A percentile compares a stretch with the other conserved stretches of the same genome.
phyloP scores from a whole-genome alignment of 1,140 invertebrate genomes.

The Drosophila nigrodunni region DNA sequence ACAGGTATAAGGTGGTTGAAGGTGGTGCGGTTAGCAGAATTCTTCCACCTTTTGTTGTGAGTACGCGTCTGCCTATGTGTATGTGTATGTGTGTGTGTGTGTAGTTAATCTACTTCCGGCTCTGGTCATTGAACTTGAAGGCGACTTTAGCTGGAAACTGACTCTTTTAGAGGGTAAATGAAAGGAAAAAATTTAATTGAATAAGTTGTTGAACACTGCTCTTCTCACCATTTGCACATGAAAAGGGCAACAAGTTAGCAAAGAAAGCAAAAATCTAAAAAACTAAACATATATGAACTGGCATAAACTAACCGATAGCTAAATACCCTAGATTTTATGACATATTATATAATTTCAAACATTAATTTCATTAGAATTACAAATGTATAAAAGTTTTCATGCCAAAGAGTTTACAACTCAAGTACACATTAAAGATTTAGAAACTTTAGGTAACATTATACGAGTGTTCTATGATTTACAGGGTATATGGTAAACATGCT shows the following conservation, averaged over 20 bases:
- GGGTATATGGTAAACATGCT: constrained; percentile 3
- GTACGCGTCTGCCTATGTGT: constrained; percentile 2
- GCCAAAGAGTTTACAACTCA: no score
- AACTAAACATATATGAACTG: neutral
- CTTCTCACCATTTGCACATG: neutral
- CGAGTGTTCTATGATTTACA: neutral
- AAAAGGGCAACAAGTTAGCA: constrained; percentile 9
- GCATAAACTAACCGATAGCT: neutral
- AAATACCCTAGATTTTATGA: neutral
- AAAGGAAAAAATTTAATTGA: constrained; percentile 50
- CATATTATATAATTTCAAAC: no score
- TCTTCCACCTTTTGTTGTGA: constrained; percentile 8
- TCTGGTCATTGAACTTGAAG: constrained; percentile 67
- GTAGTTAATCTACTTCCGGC: constrained; percentile 48
- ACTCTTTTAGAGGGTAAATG: constrained; percentile 21
- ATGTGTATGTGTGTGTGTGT: constrained; percentile 1
- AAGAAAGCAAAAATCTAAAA: constrained; percentile 20
- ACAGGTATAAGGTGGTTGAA: neutral
- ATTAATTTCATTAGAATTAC: no score
- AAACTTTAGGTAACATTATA: neutral
- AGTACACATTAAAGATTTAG: no score
- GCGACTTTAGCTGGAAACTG: constrained; percentile 16
- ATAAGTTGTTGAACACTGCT: constrained; percentile 32
- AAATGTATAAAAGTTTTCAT: no score
- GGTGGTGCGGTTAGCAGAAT: neutral